Evolutionary conservation across 2,113 vertebrate genomes (phyloP).

Genomic region (Hydrochoerus hydrochaeris): DNA sequence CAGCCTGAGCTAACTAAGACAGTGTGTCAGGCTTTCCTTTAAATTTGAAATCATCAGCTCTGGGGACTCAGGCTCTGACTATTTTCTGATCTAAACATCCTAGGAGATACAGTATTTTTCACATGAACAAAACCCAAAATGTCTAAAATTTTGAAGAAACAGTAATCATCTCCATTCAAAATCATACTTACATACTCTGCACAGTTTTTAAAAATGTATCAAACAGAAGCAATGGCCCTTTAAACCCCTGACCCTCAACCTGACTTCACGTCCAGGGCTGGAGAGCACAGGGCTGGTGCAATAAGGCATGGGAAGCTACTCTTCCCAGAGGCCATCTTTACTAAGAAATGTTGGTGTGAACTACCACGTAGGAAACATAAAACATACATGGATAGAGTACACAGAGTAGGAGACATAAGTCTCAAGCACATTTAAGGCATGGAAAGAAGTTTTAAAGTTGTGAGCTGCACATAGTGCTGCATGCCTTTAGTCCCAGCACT

Average conservation of each 20-base stretch:
- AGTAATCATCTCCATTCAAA: neutral
- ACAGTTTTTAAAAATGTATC: neutral
- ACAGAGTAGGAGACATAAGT: neutral
- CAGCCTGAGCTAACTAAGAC: neutral
- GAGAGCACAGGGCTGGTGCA: neutral
- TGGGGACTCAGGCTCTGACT: neutral
- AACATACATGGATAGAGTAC: neutral
- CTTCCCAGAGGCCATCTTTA: neutral
- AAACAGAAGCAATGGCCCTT: neutral
- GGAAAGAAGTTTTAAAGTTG: neutral
- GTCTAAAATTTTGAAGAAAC: slow-evolving; percentile 29
- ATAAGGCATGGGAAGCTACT: neutral
- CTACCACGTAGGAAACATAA: neutral
- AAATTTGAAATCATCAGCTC: neutral
- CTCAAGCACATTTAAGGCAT: neutral
- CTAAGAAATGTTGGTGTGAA: neutral
- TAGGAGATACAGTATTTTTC: slow-evolving; percentile 36
- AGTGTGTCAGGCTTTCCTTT: neutral
- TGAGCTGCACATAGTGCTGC: neutral
- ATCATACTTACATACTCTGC: neutral
- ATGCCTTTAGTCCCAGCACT: neutral
- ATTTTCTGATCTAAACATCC: slow-evolving; percentile 1
- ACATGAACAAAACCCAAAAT: slow-evolving; percentile 44
- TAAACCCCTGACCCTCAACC: neutral
- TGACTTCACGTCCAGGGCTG: neutral